phyloP scores from a whole-genome alignment of 2,888 invertebrate genomes.

The Andrena camellia region DNA sequence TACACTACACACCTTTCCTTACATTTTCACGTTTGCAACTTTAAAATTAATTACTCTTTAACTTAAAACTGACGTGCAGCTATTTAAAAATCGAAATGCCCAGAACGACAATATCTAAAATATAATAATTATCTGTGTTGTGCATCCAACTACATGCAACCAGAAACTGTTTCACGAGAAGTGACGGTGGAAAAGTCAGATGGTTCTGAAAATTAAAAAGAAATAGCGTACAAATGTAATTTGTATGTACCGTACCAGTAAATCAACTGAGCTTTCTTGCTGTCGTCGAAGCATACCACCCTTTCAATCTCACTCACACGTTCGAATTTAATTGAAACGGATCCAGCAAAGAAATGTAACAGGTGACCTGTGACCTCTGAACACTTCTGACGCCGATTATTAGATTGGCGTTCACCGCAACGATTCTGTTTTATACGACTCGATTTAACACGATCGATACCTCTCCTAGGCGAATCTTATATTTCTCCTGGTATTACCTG shows the following conservation, averaged over 20 bases:
- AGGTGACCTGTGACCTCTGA: slow-evolving; percentile 13
- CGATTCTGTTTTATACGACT: slow-evolving; percentile 32
- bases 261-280: slow-evolving; percentile 10
- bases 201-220: slow-evolving; percentile 6
- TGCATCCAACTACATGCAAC: neutral
- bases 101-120: neutral
- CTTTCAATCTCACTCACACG: slow-evolving; percentile 2
- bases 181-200: neutral
- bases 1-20: too few species aligned
- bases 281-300: neutral
- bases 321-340: slow-evolving; percentile 52
- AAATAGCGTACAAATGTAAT: slow-evolving; percentile 22
- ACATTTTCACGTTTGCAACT: too few species aligned
- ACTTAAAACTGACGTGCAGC: too few species aligned
- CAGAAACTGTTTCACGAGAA: neutral
- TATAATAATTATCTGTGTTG: neutral
- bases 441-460: slow-evolving; percentile 26
- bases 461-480: slow-evolving; percentile 9
- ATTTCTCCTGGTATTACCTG: neutral
- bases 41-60: too few species aligned
- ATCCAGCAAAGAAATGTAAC: slow-evolving; percentile 15
- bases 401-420: slow-evolving; percentile 14
- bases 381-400: slow-evolving; percentile 25
- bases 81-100: too few species aligned
- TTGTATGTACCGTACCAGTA: slow-evolving; percentile 20